Base-by-base conservation (phyloP, 2,113 vertebrate species). In the Macquaria ambigua region DNA sequence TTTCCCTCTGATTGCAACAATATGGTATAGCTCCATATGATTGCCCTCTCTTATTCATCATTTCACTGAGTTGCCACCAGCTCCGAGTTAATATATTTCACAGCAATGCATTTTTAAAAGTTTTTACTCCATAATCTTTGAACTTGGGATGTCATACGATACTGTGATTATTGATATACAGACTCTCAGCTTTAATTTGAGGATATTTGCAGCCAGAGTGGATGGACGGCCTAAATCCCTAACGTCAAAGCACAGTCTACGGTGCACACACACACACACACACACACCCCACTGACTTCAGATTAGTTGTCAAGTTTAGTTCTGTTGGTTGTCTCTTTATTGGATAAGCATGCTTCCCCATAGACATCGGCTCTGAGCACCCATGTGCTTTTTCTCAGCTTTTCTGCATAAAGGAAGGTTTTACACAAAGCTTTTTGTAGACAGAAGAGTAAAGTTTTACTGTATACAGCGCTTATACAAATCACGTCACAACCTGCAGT, bases 1-100 rank as follows among this genome's bases (percentile, higher is more conserved):
- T 50, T n/a, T 23, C 18, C 53, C 75, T 53, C 68, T 50, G 46
- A 56, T 75, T 74, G 46, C 55, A 83, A 69, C 67, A 79, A 62
- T 64, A 48, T 70, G 34, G 11, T 59, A 2, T 9, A 52, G 21
- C 59, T 74, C 41, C 43, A 39, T 25, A n/a, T 43, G n/a, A 39
- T 21, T 77, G 21, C 9, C 43, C 6, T 63, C 25, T 63, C 20
- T 46, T 66, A 18, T 50, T 74, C 53, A 83, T 73, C 46, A 62
- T 53, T 37, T 74, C 34, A n/a, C 55, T 6, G 46, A 69, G 59
- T 56, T 68, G 52, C 46, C 15, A 7, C 5, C 16, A 79, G 39
- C 46, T 71, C 50, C n/a, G n/a, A 31, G 20, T 67, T 63, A 4
- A 31, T 39, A 6, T 7, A 59, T 39, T 43, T 66, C 50, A 61